Percentiles rank a stretch among this genome's conserved stretches.
phyloP scores from a whole-genome alignment of 1,140 invertebrate genomes.

The Belonocnema kinseyi region DNA sequence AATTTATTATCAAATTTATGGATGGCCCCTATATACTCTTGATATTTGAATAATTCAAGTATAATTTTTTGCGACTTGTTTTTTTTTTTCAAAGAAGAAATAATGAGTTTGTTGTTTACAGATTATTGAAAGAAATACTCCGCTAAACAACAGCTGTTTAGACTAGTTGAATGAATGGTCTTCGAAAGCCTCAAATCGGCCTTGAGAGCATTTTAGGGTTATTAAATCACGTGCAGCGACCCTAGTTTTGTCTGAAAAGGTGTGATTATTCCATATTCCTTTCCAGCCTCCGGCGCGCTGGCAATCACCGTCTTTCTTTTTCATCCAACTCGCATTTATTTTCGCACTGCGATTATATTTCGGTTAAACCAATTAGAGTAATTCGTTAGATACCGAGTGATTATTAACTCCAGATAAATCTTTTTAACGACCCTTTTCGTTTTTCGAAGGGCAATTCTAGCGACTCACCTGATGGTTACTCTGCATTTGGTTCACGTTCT shows the following conservation, averaged over 20 bases:
- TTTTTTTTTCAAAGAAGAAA: too few species aligned
- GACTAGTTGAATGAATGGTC: conserved; percentile 7
- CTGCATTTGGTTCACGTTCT: conserved; percentile 53
- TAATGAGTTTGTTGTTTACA: background rate
- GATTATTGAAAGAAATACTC: background rate
- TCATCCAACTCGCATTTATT: conserved; percentile 37
- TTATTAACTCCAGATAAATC: conserved; percentile 39
- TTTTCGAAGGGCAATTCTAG: background rate
- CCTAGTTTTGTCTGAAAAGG: conserved; percentile 45
- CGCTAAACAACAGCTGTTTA: conserved; percentile 34
- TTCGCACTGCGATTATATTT: conserved; percentile 48
- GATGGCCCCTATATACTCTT: too few species aligned
- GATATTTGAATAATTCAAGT: too few species aligned
- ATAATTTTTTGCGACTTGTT: too few species aligned
- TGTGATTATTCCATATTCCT: conserved; percentile 45
- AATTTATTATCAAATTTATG: too few species aligned
- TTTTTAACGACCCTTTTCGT: conserved; percentile 16
- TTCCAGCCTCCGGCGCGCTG: conserved; percentile 37
- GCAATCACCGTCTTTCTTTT: conserved; percentile 34
- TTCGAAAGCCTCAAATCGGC: conserved; percentile 12
- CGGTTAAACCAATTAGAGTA: conserved; percentile 44
- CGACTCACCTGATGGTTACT: conserved; percentile 51
- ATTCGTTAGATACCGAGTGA: conserved; percentile 30
- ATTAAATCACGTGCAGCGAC: conserved; percentile 42
- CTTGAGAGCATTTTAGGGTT: conserved; percentile 39